Conservation (phyloP, 2,113 vertebrate species). For the Dicaeum eximium region DNA sequence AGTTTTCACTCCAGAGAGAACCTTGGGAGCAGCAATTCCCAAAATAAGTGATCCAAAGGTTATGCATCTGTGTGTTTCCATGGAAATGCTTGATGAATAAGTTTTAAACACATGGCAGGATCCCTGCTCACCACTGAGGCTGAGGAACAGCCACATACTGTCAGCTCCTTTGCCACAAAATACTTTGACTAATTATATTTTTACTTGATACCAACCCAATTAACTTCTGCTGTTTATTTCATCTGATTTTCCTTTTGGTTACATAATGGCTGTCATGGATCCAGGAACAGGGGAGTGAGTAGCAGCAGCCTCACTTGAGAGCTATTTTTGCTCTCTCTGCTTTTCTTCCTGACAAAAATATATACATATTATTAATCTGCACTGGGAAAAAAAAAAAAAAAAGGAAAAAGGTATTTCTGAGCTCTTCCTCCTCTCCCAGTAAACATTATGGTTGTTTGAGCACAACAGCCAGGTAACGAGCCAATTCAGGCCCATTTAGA, state of each 20-base stretch:
- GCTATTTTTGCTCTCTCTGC: slow-evolving; percentile 28
- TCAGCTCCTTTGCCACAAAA: neutral
- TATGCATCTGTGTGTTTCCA: slow-evolving; percentile 34
- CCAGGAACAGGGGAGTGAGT: slow-evolving; percentile 30
- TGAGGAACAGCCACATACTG: neutral
- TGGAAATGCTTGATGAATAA: slow-evolving; percentile 43
- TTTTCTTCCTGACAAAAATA: slow-evolving; percentile 27
- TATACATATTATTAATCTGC: slow-evolving; percentile 13
- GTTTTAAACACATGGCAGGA: slow-evolving; percentile 33
- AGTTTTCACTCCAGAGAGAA: neutral
- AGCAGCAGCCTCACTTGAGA: slow-evolving; percentile 34
- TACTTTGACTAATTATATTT: slow-evolving; percentile 32
- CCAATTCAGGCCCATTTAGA: neutral
- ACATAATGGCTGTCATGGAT: slow-evolving; percentile 49
- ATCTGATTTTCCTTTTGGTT: slow-evolving; percentile 29
- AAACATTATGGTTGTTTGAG: neutral
- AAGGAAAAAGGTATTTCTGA: neutral
- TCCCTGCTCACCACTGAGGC: neutral
- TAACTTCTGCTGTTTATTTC: slow-evolving; percentile 34
- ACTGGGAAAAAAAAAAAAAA: neutral
- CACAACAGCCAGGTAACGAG: neutral
- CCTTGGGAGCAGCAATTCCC: neutral
- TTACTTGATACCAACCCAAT: slow-evolving; percentile 21
- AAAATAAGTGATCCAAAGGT: slow-evolving; percentile 18
- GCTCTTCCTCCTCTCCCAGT: neutral